Percentiles rank a stretch among this genome's conserved stretches.
Conservation (phyloP, 92 coral and sea anemone species). For the Zoanthus gigantus region DNA sequence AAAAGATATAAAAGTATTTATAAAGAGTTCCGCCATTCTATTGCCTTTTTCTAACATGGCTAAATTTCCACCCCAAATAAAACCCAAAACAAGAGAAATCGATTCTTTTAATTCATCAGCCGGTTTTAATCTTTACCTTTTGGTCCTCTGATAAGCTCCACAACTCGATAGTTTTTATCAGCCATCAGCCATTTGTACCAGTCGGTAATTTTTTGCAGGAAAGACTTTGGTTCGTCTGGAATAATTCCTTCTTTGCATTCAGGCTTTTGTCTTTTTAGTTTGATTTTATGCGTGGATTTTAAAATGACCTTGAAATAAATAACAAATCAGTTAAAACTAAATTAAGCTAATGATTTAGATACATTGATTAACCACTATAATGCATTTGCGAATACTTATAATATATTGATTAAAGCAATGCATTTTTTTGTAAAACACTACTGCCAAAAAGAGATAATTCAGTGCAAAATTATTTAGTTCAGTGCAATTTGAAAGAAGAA, state of each 20-base stretch:
- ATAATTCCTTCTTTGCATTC: neutral
- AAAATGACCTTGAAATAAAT: neutral
- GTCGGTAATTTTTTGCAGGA: conserved; percentile 3
- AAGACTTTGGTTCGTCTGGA: neutral
- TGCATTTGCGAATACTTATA: no score
- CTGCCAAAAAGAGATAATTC: no score
- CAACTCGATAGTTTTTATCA: neutral
- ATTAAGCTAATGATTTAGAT: no score
- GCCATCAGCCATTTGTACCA: conserved; percentile 15
- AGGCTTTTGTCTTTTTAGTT: neutral
- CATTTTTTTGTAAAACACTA: no score
- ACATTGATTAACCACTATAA: neutral
- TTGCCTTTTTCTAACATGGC: no score
- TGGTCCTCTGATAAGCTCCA: neutral
- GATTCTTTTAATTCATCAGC: neutral
- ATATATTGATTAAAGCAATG: no score
- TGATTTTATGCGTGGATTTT: conserved; percentile 8
- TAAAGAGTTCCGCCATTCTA: no score
- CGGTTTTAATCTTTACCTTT: neutral
- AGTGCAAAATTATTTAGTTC: no score
- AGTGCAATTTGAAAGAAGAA: no score
- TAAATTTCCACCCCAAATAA: no score
- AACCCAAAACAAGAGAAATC: neutral
- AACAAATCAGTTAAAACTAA: neutral
- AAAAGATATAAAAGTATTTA: no score